phyloP scores from a whole-genome alignment of 2,113 vertebrate species.

The Phaethon lepturus region DNA sequence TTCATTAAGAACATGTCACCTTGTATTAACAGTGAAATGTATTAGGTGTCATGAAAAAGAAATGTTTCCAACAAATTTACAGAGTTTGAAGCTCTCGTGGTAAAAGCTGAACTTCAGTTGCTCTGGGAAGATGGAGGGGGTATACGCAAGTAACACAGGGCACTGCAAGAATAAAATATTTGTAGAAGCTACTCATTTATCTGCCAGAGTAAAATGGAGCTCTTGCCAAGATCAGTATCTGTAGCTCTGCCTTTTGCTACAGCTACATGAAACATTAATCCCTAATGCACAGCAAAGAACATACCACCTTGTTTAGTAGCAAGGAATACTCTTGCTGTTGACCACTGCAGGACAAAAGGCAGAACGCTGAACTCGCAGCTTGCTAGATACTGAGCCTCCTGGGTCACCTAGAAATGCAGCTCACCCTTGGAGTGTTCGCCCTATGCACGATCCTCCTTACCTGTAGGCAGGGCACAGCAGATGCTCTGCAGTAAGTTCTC shows the following conservation, averaged over 20 bases:
- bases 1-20: slow-evolving; percentile 2
- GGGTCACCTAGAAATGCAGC: neutral
- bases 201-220: neutral
- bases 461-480: neutral
- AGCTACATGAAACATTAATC: neutral
- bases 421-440: neutral
- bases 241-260: neutral
- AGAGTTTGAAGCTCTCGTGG: neutral
- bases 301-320: neutral
- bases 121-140: neutral
- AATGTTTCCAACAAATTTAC: neutral
- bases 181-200: neutral
- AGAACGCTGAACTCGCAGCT: neutral
- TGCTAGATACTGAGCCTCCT: neutral
- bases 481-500: neutral
- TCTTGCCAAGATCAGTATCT: neutral
- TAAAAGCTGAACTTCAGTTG: neutral
- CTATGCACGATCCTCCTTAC: rapidly evolving
- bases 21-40: slow-evolving; percentile 9
- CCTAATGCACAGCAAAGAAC: neutral
- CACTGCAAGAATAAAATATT: neutral
- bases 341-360: neutral
- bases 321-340: neutral
- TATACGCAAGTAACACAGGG: neutral
- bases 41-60: neutral